Percentiles rank a stretch among this genome's conserved stretches.
Conservation (phyloP, 2,797 vertebrate species). For the Ataeniobius toweri region DNA sequence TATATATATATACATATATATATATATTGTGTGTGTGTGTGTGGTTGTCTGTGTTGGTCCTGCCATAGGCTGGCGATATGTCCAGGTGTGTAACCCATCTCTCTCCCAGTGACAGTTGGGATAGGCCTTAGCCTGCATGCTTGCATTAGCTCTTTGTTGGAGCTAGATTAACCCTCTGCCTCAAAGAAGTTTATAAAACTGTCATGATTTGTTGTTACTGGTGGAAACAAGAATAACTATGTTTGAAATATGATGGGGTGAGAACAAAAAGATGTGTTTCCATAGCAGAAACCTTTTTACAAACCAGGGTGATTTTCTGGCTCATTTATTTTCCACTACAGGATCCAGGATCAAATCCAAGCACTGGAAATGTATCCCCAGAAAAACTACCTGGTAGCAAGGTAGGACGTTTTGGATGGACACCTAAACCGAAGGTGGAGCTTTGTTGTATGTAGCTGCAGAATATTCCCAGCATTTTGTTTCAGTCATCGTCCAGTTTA, state of each 20-base stretch:
- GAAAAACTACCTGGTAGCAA: background rate
- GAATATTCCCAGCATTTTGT: background rate
- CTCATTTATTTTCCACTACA: background rate
- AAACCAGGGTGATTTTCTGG: background rate
- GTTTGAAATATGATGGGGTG: background rate
- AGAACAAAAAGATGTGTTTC: background rate
- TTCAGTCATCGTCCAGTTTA: background rate
- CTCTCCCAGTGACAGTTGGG: constrained; percentile 2
- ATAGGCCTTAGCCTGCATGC: constrained; percentile 2
- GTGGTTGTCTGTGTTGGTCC: background rate
- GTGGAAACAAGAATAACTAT: constrained; percentile 7
- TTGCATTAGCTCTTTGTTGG: constrained; percentile 4
- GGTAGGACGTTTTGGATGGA: background rate
- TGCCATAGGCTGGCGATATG: background rate
- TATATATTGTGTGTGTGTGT: background rate
- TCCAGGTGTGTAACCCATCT: background rate
- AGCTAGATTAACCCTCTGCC: constrained; percentile 6
- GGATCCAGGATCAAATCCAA: background rate
- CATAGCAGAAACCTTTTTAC: background rate
- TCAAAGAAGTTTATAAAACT: constrained; percentile 10
- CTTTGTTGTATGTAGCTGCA: background rate
- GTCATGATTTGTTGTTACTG: constrained; percentile 3
- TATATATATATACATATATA: no score
- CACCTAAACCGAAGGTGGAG: background rate
- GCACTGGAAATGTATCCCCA: background rate